phyloP scores from a whole-genome alignment of 2,113 vertebrate species.

The Procavia capensis region DNA sequence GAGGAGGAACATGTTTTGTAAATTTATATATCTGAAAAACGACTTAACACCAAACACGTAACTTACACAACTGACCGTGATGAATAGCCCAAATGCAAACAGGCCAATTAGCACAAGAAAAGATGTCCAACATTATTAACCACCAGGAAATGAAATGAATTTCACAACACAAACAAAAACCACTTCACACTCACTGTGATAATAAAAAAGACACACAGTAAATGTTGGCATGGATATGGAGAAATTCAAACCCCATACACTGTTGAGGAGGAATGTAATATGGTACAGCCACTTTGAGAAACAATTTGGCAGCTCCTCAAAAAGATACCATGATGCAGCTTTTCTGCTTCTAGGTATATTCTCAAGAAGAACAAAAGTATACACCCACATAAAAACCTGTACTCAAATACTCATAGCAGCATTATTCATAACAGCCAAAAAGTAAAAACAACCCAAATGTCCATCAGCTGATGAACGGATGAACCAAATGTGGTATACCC shows the following conservation, averaged over 20 bases:
- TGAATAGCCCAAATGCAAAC: background rate
- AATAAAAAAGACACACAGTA: background rate
- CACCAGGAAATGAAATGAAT: too few species aligned
- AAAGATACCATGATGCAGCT: background rate
- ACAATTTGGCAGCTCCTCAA: background rate
- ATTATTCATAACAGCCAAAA: background rate
- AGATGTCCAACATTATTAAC: background rate
- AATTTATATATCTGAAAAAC: background rate
- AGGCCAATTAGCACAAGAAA: background rate
- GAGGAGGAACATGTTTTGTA: background rate
- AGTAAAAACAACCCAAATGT: background rate
- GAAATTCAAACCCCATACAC: background rate
- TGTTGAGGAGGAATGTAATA: background rate
- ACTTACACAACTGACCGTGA: constrained; percentile 4
- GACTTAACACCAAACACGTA: background rate
- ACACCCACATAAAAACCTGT: background rate
- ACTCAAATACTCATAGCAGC: constrained; percentile 41
- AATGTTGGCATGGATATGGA: background rate
- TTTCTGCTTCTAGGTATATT: background rate
- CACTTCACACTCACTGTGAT: background rate
- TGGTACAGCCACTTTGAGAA: background rate
- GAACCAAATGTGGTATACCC: background rate
- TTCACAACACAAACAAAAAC: constrained; percentile 5
- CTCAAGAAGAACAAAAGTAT: constrained; percentile 34
- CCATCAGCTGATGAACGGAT: background rate